Percentiles rank a stretch among this genome's conserved stretches.
Conservation (phyloP, 2,113 vertebrate genomes). For the Calidris pugnax region DNA sequence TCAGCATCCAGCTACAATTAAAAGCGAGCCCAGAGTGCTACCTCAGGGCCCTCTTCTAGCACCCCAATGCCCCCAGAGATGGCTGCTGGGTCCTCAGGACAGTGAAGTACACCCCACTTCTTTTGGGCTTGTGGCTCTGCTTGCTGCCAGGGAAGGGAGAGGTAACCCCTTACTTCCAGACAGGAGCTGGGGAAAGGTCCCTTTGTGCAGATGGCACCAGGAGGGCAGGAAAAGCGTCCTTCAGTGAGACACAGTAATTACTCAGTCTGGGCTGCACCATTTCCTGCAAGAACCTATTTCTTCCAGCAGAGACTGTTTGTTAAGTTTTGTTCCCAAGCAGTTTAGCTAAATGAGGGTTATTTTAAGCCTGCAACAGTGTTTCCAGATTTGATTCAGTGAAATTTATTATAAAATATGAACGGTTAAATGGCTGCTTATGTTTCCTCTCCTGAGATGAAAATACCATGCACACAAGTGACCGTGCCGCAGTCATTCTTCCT, state of each 20-base stretch:
- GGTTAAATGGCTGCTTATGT: background rate
- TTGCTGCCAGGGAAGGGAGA: background rate
- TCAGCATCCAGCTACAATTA: background rate
- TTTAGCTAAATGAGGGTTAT: conserved; percentile 35
- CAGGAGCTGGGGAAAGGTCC: background rate
- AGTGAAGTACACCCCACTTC: background rate
- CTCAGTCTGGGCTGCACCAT: background rate
- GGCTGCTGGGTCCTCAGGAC: background rate
- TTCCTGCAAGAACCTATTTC: conserved; percentile 8
- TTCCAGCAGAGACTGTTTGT: background rate
- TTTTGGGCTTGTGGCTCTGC: background rate
- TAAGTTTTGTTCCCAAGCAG: conserved; percentile 1
- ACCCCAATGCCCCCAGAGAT: background rate
- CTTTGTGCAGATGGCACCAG: background rate
- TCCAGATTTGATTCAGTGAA: conserved; percentile 25
- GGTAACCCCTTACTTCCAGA: background rate
- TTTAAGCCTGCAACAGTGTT: conserved; percentile 19
- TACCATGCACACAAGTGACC: background rate
- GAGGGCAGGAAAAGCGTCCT: background rate
- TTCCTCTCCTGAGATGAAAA: conserved; percentile 6
- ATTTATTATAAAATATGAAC: conserved; percentile 33
- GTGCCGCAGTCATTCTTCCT: background rate
- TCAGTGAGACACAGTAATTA: background rate
- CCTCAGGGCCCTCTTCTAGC: background rate
- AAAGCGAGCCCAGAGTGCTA: background rate